Evolutionary conservation across 2,888 invertebrate species (phyloP), one percentile per base, ranked within the genome.

Genomic region (Leptopilina myrica): DNA sequence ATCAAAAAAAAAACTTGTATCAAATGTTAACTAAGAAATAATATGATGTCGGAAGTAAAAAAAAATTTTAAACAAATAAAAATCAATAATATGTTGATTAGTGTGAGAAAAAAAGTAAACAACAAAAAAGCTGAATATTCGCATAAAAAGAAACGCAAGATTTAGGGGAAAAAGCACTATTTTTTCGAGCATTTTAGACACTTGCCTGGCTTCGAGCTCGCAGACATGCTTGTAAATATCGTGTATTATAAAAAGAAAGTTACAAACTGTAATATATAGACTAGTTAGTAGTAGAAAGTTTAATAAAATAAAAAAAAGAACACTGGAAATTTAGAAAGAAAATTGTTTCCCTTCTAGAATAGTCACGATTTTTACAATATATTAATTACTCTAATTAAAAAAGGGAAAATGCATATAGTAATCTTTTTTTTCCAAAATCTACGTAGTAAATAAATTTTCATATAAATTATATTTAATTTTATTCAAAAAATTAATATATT

Each of bases 151-250:
- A 56, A 56, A 73, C 33, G 33, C 73, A 73, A 56, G 56, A 26
- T 73, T 73, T 56, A 73, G 73, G 73, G 56, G 49, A 3, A 49
- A 73, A 73, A 11, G 73, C 73, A 73, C 73, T 73, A 73, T 73
- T 73, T 73, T 73, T 56, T 73, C 53, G n/a, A 73, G 73, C 56
- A 73, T 56, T 73, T 56, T 73, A 73, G 56, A 56, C 33, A 56
- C 56, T 73, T 73, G 73, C 73, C 73, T 11, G 73, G 73, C 73
- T 73, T 73, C n/a, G 73, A 73, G 73, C 73, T 73, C 73, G 73
- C 73, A 73, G 73, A 73, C 73, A 73, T 73, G 73, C 73, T 73
- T 73, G 73, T 73, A 73, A 73, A 73, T 73, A 73, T 73, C 73
- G 73, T 73, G 73, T 73, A 73, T 73, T 73, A 73, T 73, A 73